phyloP scores from a whole-genome alignment of 2,113 vertebrate genomes.

The Columba livia region DNA sequence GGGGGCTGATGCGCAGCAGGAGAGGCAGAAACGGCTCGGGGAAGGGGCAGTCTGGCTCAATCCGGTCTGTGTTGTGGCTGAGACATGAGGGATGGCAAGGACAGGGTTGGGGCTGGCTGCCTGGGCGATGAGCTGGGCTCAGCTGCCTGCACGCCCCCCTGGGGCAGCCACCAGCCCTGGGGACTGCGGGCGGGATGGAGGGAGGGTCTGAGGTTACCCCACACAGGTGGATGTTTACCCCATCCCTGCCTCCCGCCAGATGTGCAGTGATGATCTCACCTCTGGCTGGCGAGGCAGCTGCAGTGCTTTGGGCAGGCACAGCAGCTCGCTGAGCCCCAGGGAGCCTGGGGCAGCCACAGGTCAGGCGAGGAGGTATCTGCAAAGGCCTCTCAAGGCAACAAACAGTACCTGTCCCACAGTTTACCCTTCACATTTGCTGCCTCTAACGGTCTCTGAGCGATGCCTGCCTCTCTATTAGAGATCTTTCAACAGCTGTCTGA shows the following conservation, averaged over 20 bases:
- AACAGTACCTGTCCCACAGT: neutral
- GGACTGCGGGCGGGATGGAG: fast-evolving
- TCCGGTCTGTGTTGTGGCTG: neutral
- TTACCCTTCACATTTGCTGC: slow-evolving; percentile 18
- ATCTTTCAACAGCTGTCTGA: slow-evolving; percentile 59
- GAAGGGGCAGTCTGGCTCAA: neutral
- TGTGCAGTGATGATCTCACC: neutral
- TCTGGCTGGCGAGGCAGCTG: neutral
- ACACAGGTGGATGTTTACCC: neutral
- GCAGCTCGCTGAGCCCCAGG: fast-evolving
- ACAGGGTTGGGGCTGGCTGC: neutral
- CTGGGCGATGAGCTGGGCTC: fast-evolving
- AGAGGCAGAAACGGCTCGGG: neutral
- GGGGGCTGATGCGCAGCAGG: neutral
- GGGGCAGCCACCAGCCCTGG: neutral
- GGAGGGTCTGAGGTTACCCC: neutral
- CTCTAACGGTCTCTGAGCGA: neutral
- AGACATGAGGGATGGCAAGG: fast-evolving
- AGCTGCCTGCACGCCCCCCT: fast-evolving
- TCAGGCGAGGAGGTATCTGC: neutral
- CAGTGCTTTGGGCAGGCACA: too few relatives aligned
- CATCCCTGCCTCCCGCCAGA: neutral
- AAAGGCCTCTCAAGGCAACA: neutral
- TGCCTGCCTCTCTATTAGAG: slow-evolving; percentile 43
- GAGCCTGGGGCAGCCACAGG: neutral